Evolutionary conservation across 2,113 vertebrate species (phyloP).

Genomic region (Cynoglossus semilaevis): DNA sequence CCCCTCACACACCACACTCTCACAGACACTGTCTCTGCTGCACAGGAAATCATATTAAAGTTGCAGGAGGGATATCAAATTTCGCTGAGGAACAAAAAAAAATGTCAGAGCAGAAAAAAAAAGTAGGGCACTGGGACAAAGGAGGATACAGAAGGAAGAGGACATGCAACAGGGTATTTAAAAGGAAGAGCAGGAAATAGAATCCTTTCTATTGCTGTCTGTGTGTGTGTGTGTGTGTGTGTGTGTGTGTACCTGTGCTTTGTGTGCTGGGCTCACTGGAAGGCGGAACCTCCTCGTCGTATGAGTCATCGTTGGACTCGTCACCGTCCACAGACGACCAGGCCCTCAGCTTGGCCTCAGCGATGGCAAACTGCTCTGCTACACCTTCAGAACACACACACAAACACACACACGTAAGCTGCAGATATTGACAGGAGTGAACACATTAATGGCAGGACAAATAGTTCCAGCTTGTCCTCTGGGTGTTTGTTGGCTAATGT

Average conservation of each 20-base stretch:
- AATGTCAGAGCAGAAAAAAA: constrained; percentile 54
- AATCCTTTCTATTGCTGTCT: not conserved
- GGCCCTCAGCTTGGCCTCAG: constrained; percentile 94
- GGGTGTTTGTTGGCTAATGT: too few species aligned
- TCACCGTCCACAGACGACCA: constrained; percentile 97
- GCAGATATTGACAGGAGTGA: constrained; percentile 8
- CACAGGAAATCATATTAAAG: constrained; percentile 74
- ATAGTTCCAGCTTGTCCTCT: too few species aligned
- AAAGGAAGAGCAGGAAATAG: constrained; percentile 23
- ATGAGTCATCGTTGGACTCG: constrained; percentile 93
- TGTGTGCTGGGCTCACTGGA: constrained; percentile 82
- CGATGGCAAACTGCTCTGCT: constrained; percentile 95
- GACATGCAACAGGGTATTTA: constrained; percentile 8
- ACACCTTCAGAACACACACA: constrained; percentile 77
- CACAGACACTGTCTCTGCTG: constrained; percentile 44
- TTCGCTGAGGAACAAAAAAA: constrained; percentile 62
- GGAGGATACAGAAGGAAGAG: constrained; percentile 19
- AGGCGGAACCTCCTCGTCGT: constrained; percentile 88
- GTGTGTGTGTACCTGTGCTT: constrained; percentile 76
- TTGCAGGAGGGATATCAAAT: constrained; percentile 77
- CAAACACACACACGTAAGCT: constrained; percentile 1
- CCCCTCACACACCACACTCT: constrained; percentile 39
- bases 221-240: constrained; percentile 40
- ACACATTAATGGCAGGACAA: constrained; percentile 1
- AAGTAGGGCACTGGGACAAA: constrained; percentile 77